phyloP scores from a whole-genome alignment of 2,113 vertebrate species.

The Sprattus sprattus region DNA sequence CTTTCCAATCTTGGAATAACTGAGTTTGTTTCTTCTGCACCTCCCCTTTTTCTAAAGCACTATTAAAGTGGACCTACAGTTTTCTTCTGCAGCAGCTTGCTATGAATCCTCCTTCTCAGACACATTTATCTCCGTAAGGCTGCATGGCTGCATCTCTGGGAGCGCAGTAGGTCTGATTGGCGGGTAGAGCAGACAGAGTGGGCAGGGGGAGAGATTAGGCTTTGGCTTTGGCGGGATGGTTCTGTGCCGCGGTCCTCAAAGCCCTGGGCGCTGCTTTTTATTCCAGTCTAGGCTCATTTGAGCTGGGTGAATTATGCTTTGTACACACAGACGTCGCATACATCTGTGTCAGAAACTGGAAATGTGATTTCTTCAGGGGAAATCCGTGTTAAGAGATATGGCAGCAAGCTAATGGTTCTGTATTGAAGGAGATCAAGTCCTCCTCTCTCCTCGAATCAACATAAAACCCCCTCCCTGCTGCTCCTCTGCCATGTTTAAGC shows the following conservation, averaged over 20 bases:
- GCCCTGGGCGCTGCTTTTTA: not conserved
- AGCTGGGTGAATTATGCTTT: not conserved
- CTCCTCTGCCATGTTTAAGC: not conserved
- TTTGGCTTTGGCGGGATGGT: not conserved
- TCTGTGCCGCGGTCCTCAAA: not conserved
- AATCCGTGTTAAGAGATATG: not conserved
- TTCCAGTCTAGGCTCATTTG: not conserved
- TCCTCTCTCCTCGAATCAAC: not conserved
- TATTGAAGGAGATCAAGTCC: not conserved
- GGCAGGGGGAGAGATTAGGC: not conserved
- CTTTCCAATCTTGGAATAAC: not conserved
- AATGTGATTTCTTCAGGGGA: not conserved
- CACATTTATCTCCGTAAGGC: not conserved
- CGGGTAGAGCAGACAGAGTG: not conserved
- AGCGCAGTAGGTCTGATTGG: not conserved
- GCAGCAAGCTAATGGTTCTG: not conserved
- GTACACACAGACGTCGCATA: not conserved
- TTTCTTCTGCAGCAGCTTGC: not conserved
- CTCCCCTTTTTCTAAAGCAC: not conserved
- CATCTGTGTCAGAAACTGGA: not conserved
- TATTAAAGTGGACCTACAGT: not conserved
- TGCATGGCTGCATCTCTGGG: not conserved
- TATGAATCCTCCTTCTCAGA: not conserved
- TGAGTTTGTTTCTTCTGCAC: not conserved
- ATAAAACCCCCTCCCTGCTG: not conserved